Evolutionary conservation across 2,113 vertebrate species (phyloP).

Genomic region (Rhineura floridana): DNA sequence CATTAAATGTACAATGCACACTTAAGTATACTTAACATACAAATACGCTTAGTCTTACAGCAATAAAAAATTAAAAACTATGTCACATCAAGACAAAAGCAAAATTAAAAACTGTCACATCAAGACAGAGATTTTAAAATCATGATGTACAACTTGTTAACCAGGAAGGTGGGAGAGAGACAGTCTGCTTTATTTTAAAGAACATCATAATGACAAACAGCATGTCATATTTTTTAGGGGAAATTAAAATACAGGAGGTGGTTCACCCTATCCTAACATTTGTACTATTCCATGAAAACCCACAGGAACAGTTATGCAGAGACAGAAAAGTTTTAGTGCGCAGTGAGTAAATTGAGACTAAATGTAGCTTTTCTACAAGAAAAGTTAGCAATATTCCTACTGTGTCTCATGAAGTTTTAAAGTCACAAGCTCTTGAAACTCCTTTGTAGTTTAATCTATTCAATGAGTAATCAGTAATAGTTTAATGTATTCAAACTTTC

Average conservation of each 20-base stretch:
- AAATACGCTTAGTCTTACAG: neutral
- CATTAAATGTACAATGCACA: neutral
- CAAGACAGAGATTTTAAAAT: neutral
- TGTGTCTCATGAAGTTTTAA: constrained; percentile 6
- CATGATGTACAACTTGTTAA: neutral
- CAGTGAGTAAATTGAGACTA: neutral
- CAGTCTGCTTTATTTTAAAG: neutral
- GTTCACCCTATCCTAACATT: neutral
- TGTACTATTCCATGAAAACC: neutral
- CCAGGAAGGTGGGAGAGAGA: neutral
- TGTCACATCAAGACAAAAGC: neutral
- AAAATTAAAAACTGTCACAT: neutral
- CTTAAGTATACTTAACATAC: neutral
- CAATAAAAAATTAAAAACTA: neutral
- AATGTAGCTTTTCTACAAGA: neutral
- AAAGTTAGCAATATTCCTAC: neutral
- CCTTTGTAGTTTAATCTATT: constrained; percentile 28
- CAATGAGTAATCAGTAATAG: constrained; percentile 13
- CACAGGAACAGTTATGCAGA: neutral
- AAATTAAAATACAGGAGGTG: neutral
- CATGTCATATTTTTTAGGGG: neutral
- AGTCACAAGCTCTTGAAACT: constrained; percentile 6
- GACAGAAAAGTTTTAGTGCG: neutral
- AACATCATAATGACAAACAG: neutral
- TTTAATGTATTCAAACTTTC: constrained; percentile 20